Base-by-base conservation (phyloP, 2,888 invertebrate species). In the Ptilodon capucinus region DNA sequence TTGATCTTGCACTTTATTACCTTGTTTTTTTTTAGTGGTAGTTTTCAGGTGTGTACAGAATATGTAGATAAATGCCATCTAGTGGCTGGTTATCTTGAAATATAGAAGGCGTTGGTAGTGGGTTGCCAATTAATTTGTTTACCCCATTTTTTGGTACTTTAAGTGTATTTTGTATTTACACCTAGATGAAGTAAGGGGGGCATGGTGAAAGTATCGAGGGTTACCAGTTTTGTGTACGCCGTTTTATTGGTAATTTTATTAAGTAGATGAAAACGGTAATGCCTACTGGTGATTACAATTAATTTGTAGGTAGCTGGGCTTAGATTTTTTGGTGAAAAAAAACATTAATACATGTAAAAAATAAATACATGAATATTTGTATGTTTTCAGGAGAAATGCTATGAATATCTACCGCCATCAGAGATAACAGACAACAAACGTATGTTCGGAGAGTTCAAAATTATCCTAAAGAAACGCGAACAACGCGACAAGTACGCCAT, bases 401-500 rank as follows among this genome's bases (percentile, higher is more conserved):
- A 95, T 41, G 96, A 97, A 77, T 98, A 98, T 80, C 93, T 98
- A 32, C 98, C 98, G 17, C 96, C 97, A 8, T 97, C 97, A 1
- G 97, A 97, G 74, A 95, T 97, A n/a, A 92, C 97, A 2, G 98
- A 98, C 81, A 96, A 96, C 82, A 95, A 96, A 76, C 92, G 96
- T 39, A 92, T 95, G 25, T 97, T 95, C 75, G 98, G 97, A 1
- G 97, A 98, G 73, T 98, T 93, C 83, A 96, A 97, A 81, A 94
- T 97, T 7, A 95, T 96, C 3, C 88, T 98, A 42, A 97, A 97
- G 87, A 96, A 96, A 74, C 93, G 97, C 8, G 98, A 98, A 76
- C 95, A 97, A 57, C 95, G 95, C 69, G 97, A 97, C 75, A 97
- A 97, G 82, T 98, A 97, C 80, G 96, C 97, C 40, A 95, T 97